Conservation (phyloP, 2,888 invertebrate species). For the Drosophila longiperda region DNA sequence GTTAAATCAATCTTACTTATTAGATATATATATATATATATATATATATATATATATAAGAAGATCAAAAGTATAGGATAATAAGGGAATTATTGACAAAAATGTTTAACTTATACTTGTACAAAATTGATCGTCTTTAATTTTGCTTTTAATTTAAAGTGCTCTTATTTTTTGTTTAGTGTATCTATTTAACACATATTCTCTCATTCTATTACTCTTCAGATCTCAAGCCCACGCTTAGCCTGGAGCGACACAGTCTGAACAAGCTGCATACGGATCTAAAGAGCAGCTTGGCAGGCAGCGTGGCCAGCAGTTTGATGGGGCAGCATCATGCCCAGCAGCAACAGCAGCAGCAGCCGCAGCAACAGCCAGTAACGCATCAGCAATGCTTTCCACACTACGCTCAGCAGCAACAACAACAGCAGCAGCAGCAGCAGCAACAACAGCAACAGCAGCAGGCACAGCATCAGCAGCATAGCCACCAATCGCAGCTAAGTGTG, state of each 20-base stretch:
- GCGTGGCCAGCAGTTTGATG: conserved; percentile 57
- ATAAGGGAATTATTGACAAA: neutral
- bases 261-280: conserved; percentile 78
- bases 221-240: conserved; percentile 84
- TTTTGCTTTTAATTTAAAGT: neutral
- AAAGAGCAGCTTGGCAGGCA: conserved; percentile 61
- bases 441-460: conserved; percentile 58
- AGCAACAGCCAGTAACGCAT: conserved; percentile 61
- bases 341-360: conserved; percentile 62
- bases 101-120: neutral
- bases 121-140: neutral
- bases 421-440: conserved; percentile 58
- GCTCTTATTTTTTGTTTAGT: neutral
- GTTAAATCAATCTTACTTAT: too few species aligned
- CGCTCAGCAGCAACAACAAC: conserved; percentile 54
- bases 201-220: conserved; percentile 7
- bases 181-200: neutral
- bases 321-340: conserved; percentile 66
- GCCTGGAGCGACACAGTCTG: conserved; percentile 81
- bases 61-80: too few species aligned
- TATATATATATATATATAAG: too few species aligned
- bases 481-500: conserved; percentile 62
- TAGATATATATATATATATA: too few species aligned
- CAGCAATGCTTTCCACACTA: conserved; percentile 65
- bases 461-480: conserved; percentile 40